phyloP scores from a whole-genome alignment of 30 jellyfish, hydroid and myxozoan species.

The Cassiopea xamachana region DNA sequence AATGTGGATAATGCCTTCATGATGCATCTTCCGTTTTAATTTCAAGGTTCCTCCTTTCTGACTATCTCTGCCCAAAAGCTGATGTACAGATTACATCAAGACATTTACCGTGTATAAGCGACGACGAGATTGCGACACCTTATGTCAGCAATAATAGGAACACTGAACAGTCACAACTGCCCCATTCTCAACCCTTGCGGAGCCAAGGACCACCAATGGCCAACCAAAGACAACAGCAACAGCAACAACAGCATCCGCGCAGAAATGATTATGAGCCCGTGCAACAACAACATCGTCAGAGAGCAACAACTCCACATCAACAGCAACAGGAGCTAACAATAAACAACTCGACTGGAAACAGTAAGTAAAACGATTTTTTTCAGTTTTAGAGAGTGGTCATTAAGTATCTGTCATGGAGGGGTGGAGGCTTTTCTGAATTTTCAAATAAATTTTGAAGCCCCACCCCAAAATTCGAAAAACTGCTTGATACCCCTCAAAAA shows the following conservation, averaged over 20 bases:
- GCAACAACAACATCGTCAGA: constrained; percentile 42
- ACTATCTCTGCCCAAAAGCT: constrained; percentile 58
- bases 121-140: constrained; percentile 1
- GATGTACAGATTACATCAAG: constrained; percentile 51
- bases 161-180: not conserved
- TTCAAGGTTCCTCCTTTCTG: constrained; percentile 60
- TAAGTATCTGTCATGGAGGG: no score
- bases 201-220: not conserved
- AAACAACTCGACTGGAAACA: not conserved
- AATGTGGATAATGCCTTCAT: no score
- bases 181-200: not conserved
- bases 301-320: constrained; percentile 45
- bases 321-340: constrained; percentile 8
- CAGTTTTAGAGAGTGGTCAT: no score
- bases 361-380: not conserved
- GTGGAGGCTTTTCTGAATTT: no score
- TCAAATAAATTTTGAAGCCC: no score
- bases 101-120: constrained; percentile 54
- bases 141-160: not conserved
- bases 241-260: constrained; percentile 26
- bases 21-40: not conserved
- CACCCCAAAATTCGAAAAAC: no score
- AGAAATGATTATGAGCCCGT: not conserved
- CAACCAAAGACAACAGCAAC: constrained; percentile 3
- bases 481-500: no score